These are phyloP conservation scores for Hirtodrosophila histrioides DNA, from an alignment of 2,888 invertebrate species.

Conservation along the genomic window DNA sequence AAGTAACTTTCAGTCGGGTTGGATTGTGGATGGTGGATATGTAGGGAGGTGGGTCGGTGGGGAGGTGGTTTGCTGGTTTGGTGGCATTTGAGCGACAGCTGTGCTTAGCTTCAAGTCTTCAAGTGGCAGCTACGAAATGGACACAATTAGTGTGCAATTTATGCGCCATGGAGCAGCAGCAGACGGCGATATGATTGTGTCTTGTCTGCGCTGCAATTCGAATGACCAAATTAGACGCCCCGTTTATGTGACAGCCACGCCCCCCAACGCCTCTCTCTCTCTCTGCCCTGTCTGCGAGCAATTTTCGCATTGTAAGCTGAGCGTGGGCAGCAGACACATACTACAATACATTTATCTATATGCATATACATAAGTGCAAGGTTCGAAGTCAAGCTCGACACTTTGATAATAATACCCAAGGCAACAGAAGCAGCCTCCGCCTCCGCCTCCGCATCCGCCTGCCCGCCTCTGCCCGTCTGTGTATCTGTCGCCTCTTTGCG, in stretches of 20 bases:
- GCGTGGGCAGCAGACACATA: slow-evolving; percentile 33
- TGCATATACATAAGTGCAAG: neutral
- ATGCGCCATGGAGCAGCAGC: slow-evolving; percentile 59
- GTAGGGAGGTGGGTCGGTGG: slow-evolving; percentile 12
- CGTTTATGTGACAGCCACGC: slow-evolving; percentile 31
- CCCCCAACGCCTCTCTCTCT: slow-evolving; percentile 4
- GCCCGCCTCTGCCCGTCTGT: slow-evolving; percentile 3
- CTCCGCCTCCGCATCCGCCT: slow-evolving; percentile 14
- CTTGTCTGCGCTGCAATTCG: slow-evolving; percentile 70
- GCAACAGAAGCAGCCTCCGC: neutral
- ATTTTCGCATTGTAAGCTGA: slow-evolving; percentile 49
- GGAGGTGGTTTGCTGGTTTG: slow-evolving; percentile 3
- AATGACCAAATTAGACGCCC: slow-evolving; percentile 68
- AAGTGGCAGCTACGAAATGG: slow-evolving; percentile 61
- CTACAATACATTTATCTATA: neutral
- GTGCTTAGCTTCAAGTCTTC: slow-evolving; percentile 32
- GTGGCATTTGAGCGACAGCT: slow-evolving; percentile 56
- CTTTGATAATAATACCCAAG: slow-evolving; percentile 52
- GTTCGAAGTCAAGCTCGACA: slow-evolving; percentile 18
- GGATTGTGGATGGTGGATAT: slow-evolving; percentile 44
- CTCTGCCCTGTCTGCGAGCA: slow-evolving; percentile 37
- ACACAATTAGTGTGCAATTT: slow-evolving; percentile 80
- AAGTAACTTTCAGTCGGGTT: slow-evolving; percentile 44
- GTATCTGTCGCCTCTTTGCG: slow-evolving; percentile 23
- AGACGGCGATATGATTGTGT: slow-evolving; percentile 51